Conservation (phyloP, 2,888 invertebrate species). For the Machimus rusticus region DNA sequence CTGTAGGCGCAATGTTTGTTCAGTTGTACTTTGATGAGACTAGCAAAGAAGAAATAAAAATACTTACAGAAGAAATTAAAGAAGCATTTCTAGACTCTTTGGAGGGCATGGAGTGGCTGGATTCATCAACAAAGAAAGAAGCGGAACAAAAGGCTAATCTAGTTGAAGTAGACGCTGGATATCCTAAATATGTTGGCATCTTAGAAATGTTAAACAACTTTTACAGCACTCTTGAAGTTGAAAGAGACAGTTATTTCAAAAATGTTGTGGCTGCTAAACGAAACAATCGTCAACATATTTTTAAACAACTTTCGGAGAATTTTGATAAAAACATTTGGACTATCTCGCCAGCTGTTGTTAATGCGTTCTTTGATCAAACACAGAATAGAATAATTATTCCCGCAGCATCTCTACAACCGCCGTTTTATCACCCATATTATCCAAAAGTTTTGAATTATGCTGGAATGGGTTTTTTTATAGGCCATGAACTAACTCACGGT, state of each 20-base stretch:
- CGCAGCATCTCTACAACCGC: conserved; percentile 88
- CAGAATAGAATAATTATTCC: conserved; percentile 94
- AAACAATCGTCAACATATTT: not conserved
- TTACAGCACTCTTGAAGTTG: conserved; percentile 76
- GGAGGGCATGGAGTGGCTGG: conserved; percentile 89
- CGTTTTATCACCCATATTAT: conserved; percentile 86
- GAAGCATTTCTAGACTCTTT: conserved; percentile 86
- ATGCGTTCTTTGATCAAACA: conserved; percentile 91
- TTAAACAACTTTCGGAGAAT: conserved; percentile 63
- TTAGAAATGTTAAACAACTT: conserved; percentile 80
- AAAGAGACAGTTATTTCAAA: conserved; percentile 76
- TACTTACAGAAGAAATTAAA: conserved; percentile 86
- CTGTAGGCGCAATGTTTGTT: conserved; percentile 74
- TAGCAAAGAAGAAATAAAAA: conserved; percentile 69
- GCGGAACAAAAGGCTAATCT: conserved; percentile 89
- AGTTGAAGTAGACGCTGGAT: conserved; percentile 92
- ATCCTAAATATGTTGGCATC: conserved; percentile 87
- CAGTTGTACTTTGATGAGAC: conserved; percentile 69
- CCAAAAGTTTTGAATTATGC: conserved; percentile 65
- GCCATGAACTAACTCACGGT: conserved; percentile 52
- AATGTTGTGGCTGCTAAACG: conserved; percentile 71
- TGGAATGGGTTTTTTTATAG: conserved; percentile 51
- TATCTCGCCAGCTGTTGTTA: conserved; percentile 87
- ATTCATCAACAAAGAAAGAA: conserved; percentile 78
- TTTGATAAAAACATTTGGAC: conserved; percentile 84